Evolutionary conservation across 2,888 invertebrate genomes (phyloP).

Genomic region (Halictus ligatus): DNA sequence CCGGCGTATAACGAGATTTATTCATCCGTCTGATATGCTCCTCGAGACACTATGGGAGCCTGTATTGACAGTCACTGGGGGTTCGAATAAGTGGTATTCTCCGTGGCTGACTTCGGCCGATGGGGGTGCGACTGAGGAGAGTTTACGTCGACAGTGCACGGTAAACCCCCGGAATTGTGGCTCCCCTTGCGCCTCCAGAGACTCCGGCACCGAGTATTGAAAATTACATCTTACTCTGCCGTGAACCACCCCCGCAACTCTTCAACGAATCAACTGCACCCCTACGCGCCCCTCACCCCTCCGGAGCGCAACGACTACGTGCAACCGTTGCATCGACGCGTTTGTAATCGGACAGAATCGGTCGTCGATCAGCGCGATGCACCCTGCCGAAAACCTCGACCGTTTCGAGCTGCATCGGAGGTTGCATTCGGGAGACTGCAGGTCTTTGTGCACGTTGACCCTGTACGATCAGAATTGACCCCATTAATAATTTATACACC

Average conservation of each 20-base stretch:
- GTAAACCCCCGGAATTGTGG: slow-evolving; percentile 83
- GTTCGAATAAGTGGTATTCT: slow-evolving; percentile 76
- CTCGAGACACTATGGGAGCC: slow-evolving; percentile 61
- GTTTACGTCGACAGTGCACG: slow-evolving; percentile 83
- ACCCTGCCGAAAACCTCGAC: background rate
- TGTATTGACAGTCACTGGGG: slow-evolving; percentile 75
- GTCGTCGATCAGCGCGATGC: slow-evolving; percentile 30
- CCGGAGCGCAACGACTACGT: slow-evolving; percentile 1
- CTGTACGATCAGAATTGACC: background rate
- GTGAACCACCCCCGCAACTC: slow-evolving; percentile 67
- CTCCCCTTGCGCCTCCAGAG: slow-evolving; percentile 78
- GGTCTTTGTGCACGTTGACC: background rate
- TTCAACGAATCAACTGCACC: slow-evolving; percentile 62
- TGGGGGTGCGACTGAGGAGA: slow-evolving; percentile 81
- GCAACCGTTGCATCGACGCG: slow-evolving; percentile 66
- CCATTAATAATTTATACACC: no score
- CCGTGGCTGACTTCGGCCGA: slow-evolving; percentile 74
- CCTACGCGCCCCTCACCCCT: slow-evolving; percentile 6
- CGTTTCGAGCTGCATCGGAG: background rate
- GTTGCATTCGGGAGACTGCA: background rate
- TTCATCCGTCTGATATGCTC: slow-evolving; percentile 63
- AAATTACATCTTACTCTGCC: slow-evolving; percentile 83
- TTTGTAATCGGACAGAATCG: slow-evolving; percentile 70
- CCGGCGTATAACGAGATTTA: slow-evolving; percentile 63
- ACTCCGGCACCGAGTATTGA: slow-evolving; percentile 79